phyloP scores from a whole-genome alignment of 2,888 invertebrate genomes.

The Tinea semifulvella region DNA sequence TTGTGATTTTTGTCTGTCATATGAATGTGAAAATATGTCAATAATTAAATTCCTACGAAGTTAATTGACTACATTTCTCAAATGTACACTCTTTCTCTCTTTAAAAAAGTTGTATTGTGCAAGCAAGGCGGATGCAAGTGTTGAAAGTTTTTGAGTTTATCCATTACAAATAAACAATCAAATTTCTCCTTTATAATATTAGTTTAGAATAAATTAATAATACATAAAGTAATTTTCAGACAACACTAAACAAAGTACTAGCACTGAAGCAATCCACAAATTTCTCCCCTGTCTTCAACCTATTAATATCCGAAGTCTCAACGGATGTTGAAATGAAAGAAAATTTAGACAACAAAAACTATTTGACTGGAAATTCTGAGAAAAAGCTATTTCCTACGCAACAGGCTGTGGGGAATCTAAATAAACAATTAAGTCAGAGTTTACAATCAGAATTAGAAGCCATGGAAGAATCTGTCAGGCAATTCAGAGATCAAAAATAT shows the following conservation, averaged over 20 bases:
- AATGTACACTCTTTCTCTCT: too few species aligned
- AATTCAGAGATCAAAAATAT: slow-evolving; percentile 79
- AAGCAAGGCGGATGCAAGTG: too few species aligned
- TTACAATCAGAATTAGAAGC: slow-evolving; percentile 74
- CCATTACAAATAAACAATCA: too few species aligned
- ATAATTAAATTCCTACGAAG: too few species aligned
- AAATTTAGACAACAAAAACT: slow-evolving; percentile 51
- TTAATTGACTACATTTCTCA: too few species aligned
- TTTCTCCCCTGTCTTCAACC: slow-evolving; percentile 77
- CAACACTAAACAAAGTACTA: slow-evolving; percentile 66
- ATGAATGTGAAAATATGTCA: too few species aligned
- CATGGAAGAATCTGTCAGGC: slow-evolving; percentile 79
- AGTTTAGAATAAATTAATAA: too few species aligned
- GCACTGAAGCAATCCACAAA: slow-evolving; percentile 69
- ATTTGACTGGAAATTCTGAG: slow-evolving; percentile 29
- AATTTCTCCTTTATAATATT: too few species aligned
- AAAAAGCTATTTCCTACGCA: slow-evolving; percentile 55
- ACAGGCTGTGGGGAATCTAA: slow-evolving; percentile 67
- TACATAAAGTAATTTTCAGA: too few species aligned
- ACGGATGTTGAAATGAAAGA: slow-evolving; percentile 62
- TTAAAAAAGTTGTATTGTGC: too few species aligned
- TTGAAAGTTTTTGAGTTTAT: too few species aligned
- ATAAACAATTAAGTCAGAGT: slow-evolving; percentile 73
- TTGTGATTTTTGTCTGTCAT: too few species aligned
- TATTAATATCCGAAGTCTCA: slow-evolving; percentile 68